Evolutionary conservation across 1,140 invertebrate species (phyloP).

Genomic region (Cydia amplana): DNA sequence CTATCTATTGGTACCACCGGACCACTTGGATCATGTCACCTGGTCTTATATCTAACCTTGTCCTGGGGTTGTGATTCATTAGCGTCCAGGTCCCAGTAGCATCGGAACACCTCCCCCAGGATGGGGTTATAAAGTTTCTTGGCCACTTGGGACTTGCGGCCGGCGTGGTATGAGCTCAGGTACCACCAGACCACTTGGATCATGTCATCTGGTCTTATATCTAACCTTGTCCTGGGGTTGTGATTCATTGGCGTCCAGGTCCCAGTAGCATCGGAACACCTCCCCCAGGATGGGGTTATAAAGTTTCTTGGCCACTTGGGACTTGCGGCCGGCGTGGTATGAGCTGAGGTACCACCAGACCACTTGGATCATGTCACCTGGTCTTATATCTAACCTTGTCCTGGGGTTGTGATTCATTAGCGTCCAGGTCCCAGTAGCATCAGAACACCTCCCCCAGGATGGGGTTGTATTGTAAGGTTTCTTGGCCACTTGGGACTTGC

Average conservation of each 20-base stretch:
- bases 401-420: slow-evolving; percentile 46
- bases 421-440: slow-evolving; percentile 90
- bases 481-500: slow-evolving; percentile 95
- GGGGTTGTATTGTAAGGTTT: slow-evolving; percentile 99
- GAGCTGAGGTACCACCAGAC: slow-evolving; percentile 98
- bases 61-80: slow-evolving; percentile 47
- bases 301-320: slow-evolving; percentile 96
- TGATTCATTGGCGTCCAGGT: slow-evolving; percentile 76
- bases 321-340: slow-evolving; percentile 97
- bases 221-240: slow-evolving; percentile 80
- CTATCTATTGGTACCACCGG: slow-evolving; percentile 89
- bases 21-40: slow-evolving; percentile 83
- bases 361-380: slow-evolving; percentile 77
- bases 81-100: slow-evolving; percentile 88
- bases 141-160: slow-evolving; percentile 94
- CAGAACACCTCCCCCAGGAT: slow-evolving; percentile 96
- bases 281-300: slow-evolving; percentile 99
- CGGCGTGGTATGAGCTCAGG: slow-evolving; percentile 97
- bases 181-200: slow-evolving; percentile 95
- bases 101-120: slow-evolving; percentile 96
- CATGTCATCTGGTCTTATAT: slow-evolving; percentile 84
- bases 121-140: slow-evolving; percentile 87
- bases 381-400: slow-evolving; percentile 89
- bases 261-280: slow-evolving; percentile 94
- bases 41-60: slow-evolving; percentile 47